Evolutionary conservation across 2,888 invertebrate genomes (phyloP).

Genomic region (Galerucella calmariensis): DNA sequence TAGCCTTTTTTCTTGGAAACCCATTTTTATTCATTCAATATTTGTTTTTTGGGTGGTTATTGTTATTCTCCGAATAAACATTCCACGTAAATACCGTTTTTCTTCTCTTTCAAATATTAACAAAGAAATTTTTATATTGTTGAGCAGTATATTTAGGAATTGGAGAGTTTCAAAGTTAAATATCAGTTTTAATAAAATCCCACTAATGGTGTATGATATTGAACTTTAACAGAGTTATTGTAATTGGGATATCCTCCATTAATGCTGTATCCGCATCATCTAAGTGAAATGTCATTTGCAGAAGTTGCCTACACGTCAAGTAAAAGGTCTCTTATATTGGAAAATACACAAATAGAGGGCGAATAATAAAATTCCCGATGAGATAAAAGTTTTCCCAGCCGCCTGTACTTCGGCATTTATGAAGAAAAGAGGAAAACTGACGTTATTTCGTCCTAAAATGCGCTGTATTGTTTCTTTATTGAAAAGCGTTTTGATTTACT

Average conservation of each 20-base stretch:
- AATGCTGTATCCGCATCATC: neutral
- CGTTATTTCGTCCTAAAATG: neutral
- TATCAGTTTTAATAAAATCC: too few species aligned
- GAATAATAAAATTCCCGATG: slow-evolving; percentile 22
- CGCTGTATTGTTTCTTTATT: neutral
- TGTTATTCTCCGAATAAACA: too few species aligned
- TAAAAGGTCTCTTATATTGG: slow-evolving; percentile 22
- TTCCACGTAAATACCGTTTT: too few species aligned
- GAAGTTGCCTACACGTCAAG: slow-evolving; percentile 11
- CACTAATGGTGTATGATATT: neutral
- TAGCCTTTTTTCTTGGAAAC: too few species aligned
- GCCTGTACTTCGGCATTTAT: neutral
- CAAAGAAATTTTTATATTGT: too few species aligned
- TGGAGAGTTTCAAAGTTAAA: too few species aligned
- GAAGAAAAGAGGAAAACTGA: neutral
- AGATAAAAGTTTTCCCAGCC: slow-evolving; percentile 20
- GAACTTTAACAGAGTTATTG: neutral
- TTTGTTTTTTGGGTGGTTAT: too few species aligned
- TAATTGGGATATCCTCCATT: neutral
- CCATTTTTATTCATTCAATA: too few species aligned
- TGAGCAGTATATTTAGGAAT: too few species aligned
- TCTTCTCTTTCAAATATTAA: too few species aligned
- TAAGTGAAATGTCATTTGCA: slow-evolving; percentile 11
- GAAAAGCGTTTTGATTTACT: too few species aligned
- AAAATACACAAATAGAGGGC: slow-evolving; percentile 25